Base-by-base conservation (phyloP, 2,113 vertebrate genomes). In the Amphiprion ocellaris region DNA sequence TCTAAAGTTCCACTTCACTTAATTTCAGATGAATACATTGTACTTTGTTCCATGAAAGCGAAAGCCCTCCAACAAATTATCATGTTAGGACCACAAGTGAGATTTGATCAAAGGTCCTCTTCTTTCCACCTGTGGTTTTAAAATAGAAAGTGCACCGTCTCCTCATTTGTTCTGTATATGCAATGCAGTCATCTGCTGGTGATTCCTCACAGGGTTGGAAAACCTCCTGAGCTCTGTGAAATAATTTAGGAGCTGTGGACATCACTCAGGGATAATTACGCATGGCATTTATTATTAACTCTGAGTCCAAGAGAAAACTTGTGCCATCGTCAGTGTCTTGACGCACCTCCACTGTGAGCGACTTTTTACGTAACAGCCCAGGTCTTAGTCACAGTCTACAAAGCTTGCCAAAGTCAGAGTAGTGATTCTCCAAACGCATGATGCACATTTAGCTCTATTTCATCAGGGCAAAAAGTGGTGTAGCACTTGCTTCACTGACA, bases 311-410 rank as follows among this genome's bases (percentile, higher is more conserved):
- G 24, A 44, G 59, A 41, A 46, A 55, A 70, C 66, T 78, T 49
- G 50, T 63, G 44, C 64, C 76, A 49, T 19, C 17, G 39, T 59
- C 54, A 7, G 7, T 49, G 2, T 50, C 47, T 24, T 76, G 64
- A 67, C 73, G 73, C 39, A 79, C 15, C 8, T 9, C 54, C 47
- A 26, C 59, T 16, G 16, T n/a, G 59, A 0, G 68, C 44, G 19
- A n/a, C 52, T 78, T 41, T 64, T 9, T 70, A 30, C 26, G 2
- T 26, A 70, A 55, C 41, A 21, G 7, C 60, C 33, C 64, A 61
- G 64, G 74, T 53, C 44, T 71, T 71, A 79, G 77, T 79, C 77
- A 79, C 52, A 60, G 9, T 53, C 44, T 16, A 30, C 24, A 21
- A n/a, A 50, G 59, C 59, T 37, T 62, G 60, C 75, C 66, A 69